Base-by-base conservation (phyloP, 2,113 vertebrate genomes). In the Oryzias woworae region DNA sequence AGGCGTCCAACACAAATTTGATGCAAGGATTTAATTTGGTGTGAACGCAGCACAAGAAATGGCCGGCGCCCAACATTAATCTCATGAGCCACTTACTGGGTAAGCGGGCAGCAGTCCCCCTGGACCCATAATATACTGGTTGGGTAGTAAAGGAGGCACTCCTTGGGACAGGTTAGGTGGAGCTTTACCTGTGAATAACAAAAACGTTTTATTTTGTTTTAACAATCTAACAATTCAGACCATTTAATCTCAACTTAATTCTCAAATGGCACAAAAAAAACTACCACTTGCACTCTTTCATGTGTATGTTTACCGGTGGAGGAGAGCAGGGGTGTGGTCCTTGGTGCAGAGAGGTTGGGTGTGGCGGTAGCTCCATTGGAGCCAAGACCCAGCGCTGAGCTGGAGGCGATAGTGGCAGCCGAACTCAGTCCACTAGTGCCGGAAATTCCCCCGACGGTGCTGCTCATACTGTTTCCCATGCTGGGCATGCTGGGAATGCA, bases 51-150 rank as follows among this genome's bases (percentile, higher is more conserved):
- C 3, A 26, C 5, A 36, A 36, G 31, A 36, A 36, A 1, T 12
- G 36, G 12, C 36, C 10, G 36, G 36, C 36, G 8, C 36, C 7
- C 26, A 28, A 28, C 26, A 44, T 44, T 6, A 44, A 24, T 48
- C 20, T 47, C 26, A 36, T 36, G 36, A 36, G 36, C 12, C 36
- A 75, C 92, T 96, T 92, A 98, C 97, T 88, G 97, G 96, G 85
- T 98, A 99, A 77, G 97, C 96, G 72, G 96, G 96, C 62, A 99
- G 94, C 73, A 98, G 92, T 77, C 97, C 96, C 84, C 96, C 97
- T 7, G 97, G 97, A 83, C 96, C 96, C 92, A 99, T 93, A 86
- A 99, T 96, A 88, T 98, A 99, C 92, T 98, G 97, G 92, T 95
- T 99, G 86, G 94, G 96, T 83, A 99, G 90, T 74, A 99, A 88